Conservation (phyloP, 2,113 vertebrate genomes). For the Gymnogyps californianus region DNA sequence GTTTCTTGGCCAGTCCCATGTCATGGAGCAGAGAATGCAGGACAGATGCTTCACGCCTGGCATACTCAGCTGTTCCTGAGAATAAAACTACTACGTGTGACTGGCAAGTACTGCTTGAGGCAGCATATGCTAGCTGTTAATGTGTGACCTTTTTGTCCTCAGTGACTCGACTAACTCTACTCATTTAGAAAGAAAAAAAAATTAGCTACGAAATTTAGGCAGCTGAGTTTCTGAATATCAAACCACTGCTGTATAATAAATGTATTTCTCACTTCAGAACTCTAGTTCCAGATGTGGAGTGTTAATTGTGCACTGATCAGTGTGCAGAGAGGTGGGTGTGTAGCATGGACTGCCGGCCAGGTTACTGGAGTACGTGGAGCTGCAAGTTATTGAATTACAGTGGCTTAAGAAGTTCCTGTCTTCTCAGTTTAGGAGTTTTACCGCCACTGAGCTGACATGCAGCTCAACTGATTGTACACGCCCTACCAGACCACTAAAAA, state of each 20-base stretch:
- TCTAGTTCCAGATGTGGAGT: not conserved
- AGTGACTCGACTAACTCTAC: not conserved
- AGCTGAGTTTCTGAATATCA: not conserved
- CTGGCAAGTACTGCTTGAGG: slow-evolving; percentile 14
- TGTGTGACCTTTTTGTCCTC: slow-evolving; percentile 47
- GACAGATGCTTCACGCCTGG: slow-evolving; percentile 67
- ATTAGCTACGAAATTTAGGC: not conserved
- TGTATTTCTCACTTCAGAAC: not conserved
- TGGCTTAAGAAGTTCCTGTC: slow-evolving; percentile 4
- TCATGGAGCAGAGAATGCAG: slow-evolving; percentile 29
- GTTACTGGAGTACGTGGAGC: not conserved
- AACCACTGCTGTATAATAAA: not conserved
- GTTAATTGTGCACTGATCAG: not conserved
- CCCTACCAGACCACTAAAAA: not conserved
- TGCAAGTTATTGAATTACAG: slow-evolving; percentile 9
- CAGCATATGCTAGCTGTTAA: slow-evolving; percentile 33
- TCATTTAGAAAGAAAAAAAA: not conserved
- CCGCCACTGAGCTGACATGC: not conserved
- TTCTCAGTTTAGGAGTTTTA: not conserved
- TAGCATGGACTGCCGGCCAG: not conserved
- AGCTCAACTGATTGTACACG: fast-evolving
- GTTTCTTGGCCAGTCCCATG: slow-evolving; percentile 16
- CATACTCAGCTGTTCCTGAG: slow-evolving; percentile 63
- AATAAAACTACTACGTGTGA: slow-evolving; percentile 52
- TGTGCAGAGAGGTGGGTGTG: not conserved